These are phyloP conservation scores for Percina caprodes DNA, from an alignment of 2,113 vertebrate species.

Conservation along the genomic window DNA sequence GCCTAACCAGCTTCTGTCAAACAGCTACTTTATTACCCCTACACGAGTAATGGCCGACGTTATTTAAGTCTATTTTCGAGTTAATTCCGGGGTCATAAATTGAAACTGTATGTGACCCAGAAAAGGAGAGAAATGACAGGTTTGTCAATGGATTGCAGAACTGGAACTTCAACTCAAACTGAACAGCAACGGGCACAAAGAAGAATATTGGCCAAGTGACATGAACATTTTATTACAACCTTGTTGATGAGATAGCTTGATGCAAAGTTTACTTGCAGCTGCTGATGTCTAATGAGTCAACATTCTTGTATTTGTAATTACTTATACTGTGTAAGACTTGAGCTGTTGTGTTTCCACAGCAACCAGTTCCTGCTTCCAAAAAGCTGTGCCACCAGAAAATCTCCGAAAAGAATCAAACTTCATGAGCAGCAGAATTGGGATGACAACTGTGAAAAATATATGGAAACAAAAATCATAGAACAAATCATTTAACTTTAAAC, in stretches of 20 bases:
- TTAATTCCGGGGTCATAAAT: constrained; percentile 31
- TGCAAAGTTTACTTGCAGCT: background rate
- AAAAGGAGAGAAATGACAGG: background rate
- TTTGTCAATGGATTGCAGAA: background rate
- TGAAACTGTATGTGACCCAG: background rate
- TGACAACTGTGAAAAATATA: background rate
- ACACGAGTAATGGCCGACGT: constrained; percentile 20
- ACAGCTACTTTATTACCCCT: constrained; percentile 20
- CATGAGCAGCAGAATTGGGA: background rate
- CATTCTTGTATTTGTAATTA: constrained; percentile 28
- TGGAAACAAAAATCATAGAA: background rate
- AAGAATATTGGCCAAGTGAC: background rate
- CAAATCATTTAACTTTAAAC: background rate
- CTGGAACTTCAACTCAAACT: background rate
- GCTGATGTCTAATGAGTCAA: constrained; percentile 24
- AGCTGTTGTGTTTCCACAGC: constrained; percentile 70
- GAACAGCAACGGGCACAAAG: background rate
- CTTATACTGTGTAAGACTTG: constrained; percentile 23
- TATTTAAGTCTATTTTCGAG: constrained; percentile 19
- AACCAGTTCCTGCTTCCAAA: constrained; percentile 55
- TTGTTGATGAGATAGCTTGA: background rate
- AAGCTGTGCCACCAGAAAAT: constrained; percentile 30
- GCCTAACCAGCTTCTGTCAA: constrained; percentile 31
- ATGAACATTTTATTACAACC: background rate
- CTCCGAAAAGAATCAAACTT: constrained; percentile 12